Conservation (phyloP, 2,888 invertebrate species). For the Acleris emargana region DNA sequence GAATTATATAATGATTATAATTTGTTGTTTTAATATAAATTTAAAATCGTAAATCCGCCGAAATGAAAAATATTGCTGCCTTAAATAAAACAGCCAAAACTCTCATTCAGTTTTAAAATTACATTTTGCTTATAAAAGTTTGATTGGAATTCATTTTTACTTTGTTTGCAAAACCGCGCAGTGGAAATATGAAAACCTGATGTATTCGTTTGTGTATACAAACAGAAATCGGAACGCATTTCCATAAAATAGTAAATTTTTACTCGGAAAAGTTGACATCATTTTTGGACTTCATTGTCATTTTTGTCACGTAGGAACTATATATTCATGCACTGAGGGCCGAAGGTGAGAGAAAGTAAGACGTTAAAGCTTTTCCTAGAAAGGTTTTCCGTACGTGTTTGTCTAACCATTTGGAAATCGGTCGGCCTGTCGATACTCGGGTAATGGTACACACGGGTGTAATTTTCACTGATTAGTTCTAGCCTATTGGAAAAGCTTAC, state of each 20-base stretch:
- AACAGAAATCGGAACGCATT: neutral
- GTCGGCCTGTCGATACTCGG: neutral
- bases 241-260: neutral
- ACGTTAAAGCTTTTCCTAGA: neutral
- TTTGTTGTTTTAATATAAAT: no score
- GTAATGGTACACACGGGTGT: neutral
- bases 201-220: neutral
- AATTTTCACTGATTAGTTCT: conserved; percentile 2
- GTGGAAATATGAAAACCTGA: neutral
- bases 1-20: no score
- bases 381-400: neutral
- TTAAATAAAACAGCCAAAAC: no score
- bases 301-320: conserved; percentile 6
- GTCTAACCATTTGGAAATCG: conserved; percentile 5
- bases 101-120: no score
- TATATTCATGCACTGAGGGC: neutral
- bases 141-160: no score
- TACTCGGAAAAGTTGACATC: neutral
- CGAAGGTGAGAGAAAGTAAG: conserved; percentile 6
- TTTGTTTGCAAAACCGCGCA: neutral
- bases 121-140: no score
- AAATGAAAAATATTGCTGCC: no score
- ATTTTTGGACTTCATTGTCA: neutral
- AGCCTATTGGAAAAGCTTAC: neutral
- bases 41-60: no score